Base-by-base conservation (phyloP, 2,888 invertebrate genomes). In the Mimumesa dahlbomi region DNA sequence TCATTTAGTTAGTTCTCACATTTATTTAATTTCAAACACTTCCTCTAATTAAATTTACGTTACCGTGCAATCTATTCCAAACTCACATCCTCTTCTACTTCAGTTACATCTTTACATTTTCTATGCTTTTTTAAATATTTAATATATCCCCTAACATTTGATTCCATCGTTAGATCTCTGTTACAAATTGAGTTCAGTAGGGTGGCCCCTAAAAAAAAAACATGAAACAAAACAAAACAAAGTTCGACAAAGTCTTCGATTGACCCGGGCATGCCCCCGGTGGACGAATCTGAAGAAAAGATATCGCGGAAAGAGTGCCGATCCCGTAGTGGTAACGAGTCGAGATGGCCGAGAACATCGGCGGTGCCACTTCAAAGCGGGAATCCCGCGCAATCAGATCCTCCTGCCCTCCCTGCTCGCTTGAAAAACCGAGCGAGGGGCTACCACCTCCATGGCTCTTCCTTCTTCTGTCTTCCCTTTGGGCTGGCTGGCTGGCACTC, bases 291-390 rank as follows among this genome's bases (percentile, higher is more conserved):
- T 25, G 46, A 38, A 45, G 57, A 46, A 52, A 70, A 59, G 58
- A 49, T 66, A 66, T 57, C 58, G 54, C 49, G 71, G 53, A 65
- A 67, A 67, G 79, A 77, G 75, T 73, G 70, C 74, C 78, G 82
- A 82, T 82, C 81, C 77, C 77, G 73, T 80, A 82, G 85, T 83
- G 85, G 86, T 87, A 87, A 87, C 86, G 87, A 86, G 86, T 85
- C 81, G 84, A 82, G 85, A 85, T 83, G 85, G 81, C 73, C 78
- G 79, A 81, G 82, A 84, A 85, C 85, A 85, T 85, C 77, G 87
- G 87, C 87, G 87, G 87, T 85, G 84, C 84, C 84, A 84, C 85
- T 86, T 87, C 87, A 87, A 87, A 87, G 87, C 85, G 87, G 81
- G 87, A 87, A 87, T 87, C 87, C 85, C 83, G 87, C 85, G 87